These are phyloP conservation scores for Spilogale gracilis DNA, from an alignment of 2,113 vertebrate genomes.

Conservation along the genomic window DNA sequence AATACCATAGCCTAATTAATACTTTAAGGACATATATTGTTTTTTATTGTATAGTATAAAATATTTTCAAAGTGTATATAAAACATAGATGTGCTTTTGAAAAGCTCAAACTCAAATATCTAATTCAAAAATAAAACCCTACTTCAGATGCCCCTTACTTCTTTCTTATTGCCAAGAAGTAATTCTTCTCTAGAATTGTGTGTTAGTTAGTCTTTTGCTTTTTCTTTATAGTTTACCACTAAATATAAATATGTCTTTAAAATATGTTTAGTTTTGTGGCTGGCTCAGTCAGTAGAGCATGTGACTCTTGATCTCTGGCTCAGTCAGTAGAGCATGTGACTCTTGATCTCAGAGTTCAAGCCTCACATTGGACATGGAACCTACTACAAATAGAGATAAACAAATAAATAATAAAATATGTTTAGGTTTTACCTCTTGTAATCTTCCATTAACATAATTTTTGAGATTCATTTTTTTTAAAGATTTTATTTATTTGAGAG, in stretches of 20 bases:
- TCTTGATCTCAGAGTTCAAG: not conserved
- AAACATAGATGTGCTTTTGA: not conserved
- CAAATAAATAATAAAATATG: not conserved
- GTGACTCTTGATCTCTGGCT: not conserved
- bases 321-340: not conserved
- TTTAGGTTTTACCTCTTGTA: not conserved
- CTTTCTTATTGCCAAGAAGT: not conserved
- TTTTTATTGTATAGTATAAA: constrained; percentile 1
- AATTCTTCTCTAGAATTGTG: not conserved
- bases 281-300: not conserved
- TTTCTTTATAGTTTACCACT: not conserved
- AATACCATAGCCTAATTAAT: not conserved
- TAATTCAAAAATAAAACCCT: not conserved
- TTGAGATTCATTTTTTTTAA: not conserved
- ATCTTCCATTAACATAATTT: not conserved
- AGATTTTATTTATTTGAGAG: too few species aligned
- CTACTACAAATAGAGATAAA: not conserved
- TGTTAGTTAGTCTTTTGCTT: not conserved
- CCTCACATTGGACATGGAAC: not conserved
- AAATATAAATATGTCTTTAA: not conserved
- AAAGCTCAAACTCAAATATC: not conserved
- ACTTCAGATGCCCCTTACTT: not conserved
- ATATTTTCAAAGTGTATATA: not conserved
- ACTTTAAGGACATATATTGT: not conserved
- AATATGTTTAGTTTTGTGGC: not conserved